A percentile compares a stretch with the other conserved stretches of the same genome.
phyloP scores from a whole-genome alignment of 2,113 vertebrate genomes.

The Serinus canaria region DNA sequence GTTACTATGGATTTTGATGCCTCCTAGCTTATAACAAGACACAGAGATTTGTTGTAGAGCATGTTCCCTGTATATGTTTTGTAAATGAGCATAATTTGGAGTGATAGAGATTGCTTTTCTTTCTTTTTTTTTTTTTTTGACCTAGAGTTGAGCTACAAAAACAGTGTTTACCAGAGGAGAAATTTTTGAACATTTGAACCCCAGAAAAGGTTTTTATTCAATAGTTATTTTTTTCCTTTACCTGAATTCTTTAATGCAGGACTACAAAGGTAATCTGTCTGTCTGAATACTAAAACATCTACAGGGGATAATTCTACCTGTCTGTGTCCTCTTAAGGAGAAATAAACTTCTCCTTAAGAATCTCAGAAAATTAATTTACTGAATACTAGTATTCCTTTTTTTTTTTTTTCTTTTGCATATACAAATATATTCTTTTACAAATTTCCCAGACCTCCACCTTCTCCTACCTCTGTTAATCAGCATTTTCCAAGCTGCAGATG shows the following conservation, averaged over 20 bases:
- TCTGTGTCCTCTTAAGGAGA: background rate
- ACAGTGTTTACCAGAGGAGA: background rate
- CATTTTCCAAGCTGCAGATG: background rate
- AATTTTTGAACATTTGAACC: background rate
- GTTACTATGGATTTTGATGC: conserved; percentile 52
- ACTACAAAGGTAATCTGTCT: background rate
- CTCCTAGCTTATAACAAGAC: conserved; percentile 20
- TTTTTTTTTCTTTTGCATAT: background rate
- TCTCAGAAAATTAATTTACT: background rate
- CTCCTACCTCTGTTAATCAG: background rate
- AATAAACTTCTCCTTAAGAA: background rate
- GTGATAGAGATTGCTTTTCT: background rate
- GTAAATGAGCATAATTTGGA: conserved; percentile 30
- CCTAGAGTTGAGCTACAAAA: background rate
- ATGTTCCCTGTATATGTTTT: conserved; percentile 1
- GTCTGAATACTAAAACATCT: background rate
- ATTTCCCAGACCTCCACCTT: background rate
- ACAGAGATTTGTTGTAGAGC: background rate
- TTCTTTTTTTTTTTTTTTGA: background rate
- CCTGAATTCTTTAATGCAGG: background rate
- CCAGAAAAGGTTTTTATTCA: background rate
- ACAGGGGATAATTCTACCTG: conserved; percentile 4
- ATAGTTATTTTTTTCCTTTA: conserved; percentile 7
- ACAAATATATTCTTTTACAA: background rate
- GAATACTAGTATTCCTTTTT: background rate